Conservation (phyloP, 2,797 vertebrate genomes). For the Microhierax caerulescens region DNA sequence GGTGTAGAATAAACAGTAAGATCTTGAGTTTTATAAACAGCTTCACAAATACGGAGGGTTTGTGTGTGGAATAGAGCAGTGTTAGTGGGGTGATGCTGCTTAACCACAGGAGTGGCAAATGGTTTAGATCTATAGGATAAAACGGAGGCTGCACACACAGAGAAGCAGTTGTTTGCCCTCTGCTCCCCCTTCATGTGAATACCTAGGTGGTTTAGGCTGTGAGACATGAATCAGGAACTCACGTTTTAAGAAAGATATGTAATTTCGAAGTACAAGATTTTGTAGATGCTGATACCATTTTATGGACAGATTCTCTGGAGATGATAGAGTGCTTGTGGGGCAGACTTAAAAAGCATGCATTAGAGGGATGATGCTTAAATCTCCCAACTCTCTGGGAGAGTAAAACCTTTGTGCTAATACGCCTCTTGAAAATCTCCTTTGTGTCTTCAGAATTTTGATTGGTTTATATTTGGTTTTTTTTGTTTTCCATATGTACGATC, state of each 20-base stretch:
- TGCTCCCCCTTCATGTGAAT: background rate
- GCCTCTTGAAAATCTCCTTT: background rate
- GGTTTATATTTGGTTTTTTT: background rate
- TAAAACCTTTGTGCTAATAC: background rate
- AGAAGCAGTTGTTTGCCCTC: background rate
- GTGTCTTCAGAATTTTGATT: background rate
- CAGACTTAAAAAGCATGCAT: background rate
- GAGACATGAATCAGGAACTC: background rate
- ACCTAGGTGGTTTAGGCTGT: background rate
- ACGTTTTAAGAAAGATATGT: background rate
- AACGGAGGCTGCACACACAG: background rate
- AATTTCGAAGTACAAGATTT: background rate
- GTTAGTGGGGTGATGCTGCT: background rate
- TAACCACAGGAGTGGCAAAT: background rate
- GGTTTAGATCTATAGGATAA: background rate
- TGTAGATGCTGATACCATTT: background rate
- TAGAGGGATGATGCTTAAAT: background rate
- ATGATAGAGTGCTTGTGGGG: background rate
- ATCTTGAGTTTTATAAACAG: background rate
- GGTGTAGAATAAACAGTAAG: background rate
- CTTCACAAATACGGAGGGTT: accelerated
- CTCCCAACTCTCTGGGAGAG: background rate
- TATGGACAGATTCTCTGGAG: background rate
- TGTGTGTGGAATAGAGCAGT: background rate
- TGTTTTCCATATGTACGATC: background rate